phyloP scores from a whole-genome alignment of 2,888 invertebrate species.

The Acronicta leporina region DNA sequence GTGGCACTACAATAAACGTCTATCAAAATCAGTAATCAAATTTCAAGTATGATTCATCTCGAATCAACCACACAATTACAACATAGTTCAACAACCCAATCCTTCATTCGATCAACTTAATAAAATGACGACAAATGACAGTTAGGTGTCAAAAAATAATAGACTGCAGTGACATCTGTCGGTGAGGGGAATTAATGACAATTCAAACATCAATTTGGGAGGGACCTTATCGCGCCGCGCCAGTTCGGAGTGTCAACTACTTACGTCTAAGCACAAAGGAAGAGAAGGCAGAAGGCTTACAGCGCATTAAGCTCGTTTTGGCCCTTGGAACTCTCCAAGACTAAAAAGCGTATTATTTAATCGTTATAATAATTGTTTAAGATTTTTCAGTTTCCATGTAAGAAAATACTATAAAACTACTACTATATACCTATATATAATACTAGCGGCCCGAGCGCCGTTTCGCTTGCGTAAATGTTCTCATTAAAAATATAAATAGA shows the following conservation, averaged over 20 bases:
- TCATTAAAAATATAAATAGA: too few relatives aligned
- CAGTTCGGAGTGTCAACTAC: constrained; percentile 77
- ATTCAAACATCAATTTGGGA: constrained; percentile 86
- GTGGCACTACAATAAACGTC: constrained; percentile 18
- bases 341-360: too few relatives aligned
- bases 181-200: constrained; percentile 82
- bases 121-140: constrained; percentile 82
- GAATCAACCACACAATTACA: constrained; percentile 43
- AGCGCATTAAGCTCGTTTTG: not conserved
- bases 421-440: too few relatives aligned
- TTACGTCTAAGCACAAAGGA: constrained; percentile 50
- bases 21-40: constrained; percentile 30
- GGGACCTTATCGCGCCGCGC: constrained; percentile 77
- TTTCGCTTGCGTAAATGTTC: too few relatives aligned
- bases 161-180: constrained; percentile 85
- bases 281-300: constrained; percentile 28
- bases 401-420: too few relatives aligned
- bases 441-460: too few relatives aligned
- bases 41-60: constrained; percentile 39
- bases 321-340: too few relatives aligned
- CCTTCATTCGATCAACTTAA: constrained; percentile 70
- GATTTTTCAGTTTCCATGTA: too few relatives aligned
- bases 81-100: constrained; percentile 63
- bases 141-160: constrained; percentile 86
- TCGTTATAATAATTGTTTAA: too few relatives aligned